Evolutionary conservation across 2,888 invertebrate species (phyloP), one percentile per base, ranked within the genome.

Genomic region (Parascotia fuliginaria): DNA sequence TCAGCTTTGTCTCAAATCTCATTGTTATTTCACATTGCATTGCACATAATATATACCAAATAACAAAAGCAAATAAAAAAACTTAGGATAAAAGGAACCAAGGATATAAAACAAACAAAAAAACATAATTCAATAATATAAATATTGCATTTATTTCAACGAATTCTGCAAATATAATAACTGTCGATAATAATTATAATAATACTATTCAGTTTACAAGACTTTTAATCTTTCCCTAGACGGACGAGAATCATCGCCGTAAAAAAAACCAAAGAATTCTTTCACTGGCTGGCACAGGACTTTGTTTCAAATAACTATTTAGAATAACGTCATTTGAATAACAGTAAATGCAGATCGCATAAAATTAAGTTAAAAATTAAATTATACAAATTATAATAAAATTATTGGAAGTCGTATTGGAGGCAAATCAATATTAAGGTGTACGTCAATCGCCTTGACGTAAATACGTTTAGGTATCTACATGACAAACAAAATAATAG

Each of bases 111-210:
- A 79, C 74, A 77, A 72, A 77, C 77, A 81, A 86, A 85, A 90
- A 87, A 87, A 88, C 87, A 87, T 88, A 89, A 88, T 80, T 89
- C 87, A 90, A 89, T 91, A 92, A 92, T 92, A 92, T 92, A 92
- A 92, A 92, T 92, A 92, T 92, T 92, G 89, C 87, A 89, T 92
- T 92, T 92, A 92, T 92, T 92, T 92, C 88, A 92, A 92, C 90
- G 87, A 91, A 89, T 92, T 89, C 87, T 87, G 89, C 87, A 87
- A 91, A 90, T 91, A 90, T 83, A 90, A 91, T 90, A 90, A 89
- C 87, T 89, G 89, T 88, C 87, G 85, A 88, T 89, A 87, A 89
- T 89, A 88, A 89, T 89, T 87, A 88, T 89, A 89, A 89, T 92
- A 89, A 90, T 90, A 92, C 87, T 91, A 89, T 87, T 87, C 85